Base-by-base conservation (phyloP, 2,888 invertebrate genomes). In the Amiota communis region DNA sequence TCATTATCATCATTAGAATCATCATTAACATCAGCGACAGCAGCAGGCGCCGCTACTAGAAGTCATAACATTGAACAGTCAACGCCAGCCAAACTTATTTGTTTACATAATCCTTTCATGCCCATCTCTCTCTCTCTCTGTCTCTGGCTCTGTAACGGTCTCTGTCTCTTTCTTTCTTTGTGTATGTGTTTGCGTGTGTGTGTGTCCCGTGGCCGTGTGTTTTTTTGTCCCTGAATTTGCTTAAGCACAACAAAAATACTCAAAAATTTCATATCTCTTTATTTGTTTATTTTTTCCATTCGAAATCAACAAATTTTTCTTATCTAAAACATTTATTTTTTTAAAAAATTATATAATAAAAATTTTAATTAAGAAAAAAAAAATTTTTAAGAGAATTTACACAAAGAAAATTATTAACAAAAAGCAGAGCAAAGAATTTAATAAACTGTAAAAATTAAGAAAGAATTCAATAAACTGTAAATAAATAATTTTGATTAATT, bases 51-150 rank as follows among this genome's bases (percentile, higher is more conserved):
- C 15, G 56, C 57, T 57, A 10, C 15, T 17, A 10, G 49, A 15
- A 53, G 17, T 23, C 48, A 17, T 65, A 68, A 20, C 67, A 68
- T 68, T 53, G 53, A 53, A 53, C 67, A 68, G 67, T 68, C 67
- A 68, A 13, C 67, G 76, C 77, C 59, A 80, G 76, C 77, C 59
- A 80, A 84, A 82, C 79, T 77, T 80, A 81, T 81, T 86, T 83
- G 83, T 83, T 83, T 83, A 83, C 83, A 83, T 83, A 83, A 83
- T 86, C 86, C 84, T 80, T 81, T 75, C 81, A 83, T 8, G 8
- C 13, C 53, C n/a, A 8, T 8, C 59, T 17, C 59, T 17, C 23
- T 9, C 59, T 23, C 20, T 17, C 59, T 17, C 12, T 63, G n/a
- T 59, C 11, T 59, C 6, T 59, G 6, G 8, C 17, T 20, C 13